Evolutionary conservation across 2,888 invertebrate genomes (phyloP), one percentile per base, ranked within the genome.

Genomic region (Drosophila acutilabella): DNA sequence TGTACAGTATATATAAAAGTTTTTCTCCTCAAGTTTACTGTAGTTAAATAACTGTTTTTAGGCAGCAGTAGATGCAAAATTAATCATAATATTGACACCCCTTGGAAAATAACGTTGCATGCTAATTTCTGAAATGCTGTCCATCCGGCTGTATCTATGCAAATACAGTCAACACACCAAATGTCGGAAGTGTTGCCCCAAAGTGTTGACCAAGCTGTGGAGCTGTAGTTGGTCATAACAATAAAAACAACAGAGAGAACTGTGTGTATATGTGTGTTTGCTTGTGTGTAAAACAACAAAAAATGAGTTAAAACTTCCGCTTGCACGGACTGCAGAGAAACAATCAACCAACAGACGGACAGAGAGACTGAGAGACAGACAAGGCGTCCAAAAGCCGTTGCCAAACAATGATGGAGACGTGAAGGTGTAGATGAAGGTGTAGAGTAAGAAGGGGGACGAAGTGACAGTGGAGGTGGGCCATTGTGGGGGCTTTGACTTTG

Each of bases 241-340:
- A 60, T 11, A 59, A 74, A 54, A 6, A 60, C n/a, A 67, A 69
- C 74, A 30, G 8, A 30, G 30, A 30, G 30, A 30, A 30, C 30
- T 1, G 8, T 30, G 30, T 30, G 8, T 30, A 72, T 74, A 5
- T 13, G 13, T 13, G 13, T 23, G 23, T 23, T 23, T 23, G 23
- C 6, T 23, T 36, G 36, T 36, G 36, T 73, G 75, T 74, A 52
- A 64, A 74, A 58, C 80, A 86, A 73, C 70, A 62, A 40, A 80
- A 87, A 88, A 83, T 83, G 81, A 87, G 81, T 88, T 73, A 87
- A 89, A 87, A 75, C 83, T 83, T 83, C 89, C 87, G 89, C 72
- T 80, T 50, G 71, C 56, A 60, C 47, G 51, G 47, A 48, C 47
- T 60, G 64, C 61, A 75, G 44, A 53, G 40, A 41, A 53, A 38